Base-by-base conservation (phyloP, 2,113 vertebrate genomes). In the Microtus pennsylvanicus region DNA sequence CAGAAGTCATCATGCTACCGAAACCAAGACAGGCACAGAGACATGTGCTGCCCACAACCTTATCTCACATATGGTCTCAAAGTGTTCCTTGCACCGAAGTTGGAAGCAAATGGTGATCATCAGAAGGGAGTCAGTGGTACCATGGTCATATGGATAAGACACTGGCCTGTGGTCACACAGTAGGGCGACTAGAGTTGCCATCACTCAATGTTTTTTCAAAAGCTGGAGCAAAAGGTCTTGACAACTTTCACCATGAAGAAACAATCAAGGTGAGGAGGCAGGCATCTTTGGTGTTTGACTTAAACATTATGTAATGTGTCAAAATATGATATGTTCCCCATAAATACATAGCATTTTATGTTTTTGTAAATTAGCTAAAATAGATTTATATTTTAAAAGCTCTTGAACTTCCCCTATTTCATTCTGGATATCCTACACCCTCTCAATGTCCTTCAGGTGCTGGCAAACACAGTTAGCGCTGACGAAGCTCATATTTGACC, bases 401-500 rank as follows among this genome's bases (percentile, higher is more conserved):
- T 21, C 3, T 28, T 24, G 10, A 13, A 28, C 8, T 28, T 3
- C 2, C 19, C 10, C 69, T 7, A 4, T 1, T 61, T 33, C 47
- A 24, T 35, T 35, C 76, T 75, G n/a, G n/a, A 10, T 35, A 65
- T 8, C 19, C 42, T 5, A 2, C 1, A 0, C 6, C 12, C 1
- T 0, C 1, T 2, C 75, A 14, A 28, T 4, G 35, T 14, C n/a
- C 33, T 24, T 38, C 74, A 5, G 28, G 47, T 35, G 16, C 76
- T 24, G 30, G 78, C 3, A 35, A 7, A 2, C 26, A 45, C 11
- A 2, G 42, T 30, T 0, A 5, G 21, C 1, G 33, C 14, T 28
- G 55, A 3, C 0, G 0, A 0, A 14, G 19, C 9, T 45, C 50
- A 0, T 5, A 1, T 33, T 74, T 77, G 35, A 33, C 42, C 12